Percentiles rank a stretch among this genome's conserved stretches.
phyloP scores from a whole-genome alignment of 53 echinoderm and acorn worm species.

The Holothuria leucospilota region DNA sequence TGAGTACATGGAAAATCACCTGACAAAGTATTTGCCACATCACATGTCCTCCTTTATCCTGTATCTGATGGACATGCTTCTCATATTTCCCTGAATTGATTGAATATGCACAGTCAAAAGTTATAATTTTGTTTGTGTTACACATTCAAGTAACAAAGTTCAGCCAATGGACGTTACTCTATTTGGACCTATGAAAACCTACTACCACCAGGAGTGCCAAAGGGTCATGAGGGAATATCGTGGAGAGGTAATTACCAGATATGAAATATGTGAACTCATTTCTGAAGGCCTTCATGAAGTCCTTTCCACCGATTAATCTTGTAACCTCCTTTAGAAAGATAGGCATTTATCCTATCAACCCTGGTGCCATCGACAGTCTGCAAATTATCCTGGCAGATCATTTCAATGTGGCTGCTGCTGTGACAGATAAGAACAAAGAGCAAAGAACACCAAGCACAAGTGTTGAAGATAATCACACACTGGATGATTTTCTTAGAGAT shows the following conservation, averaged over 20 bases:
- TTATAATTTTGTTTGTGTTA: not conserved
- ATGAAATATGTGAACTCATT: not conserved
- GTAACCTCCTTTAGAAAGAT: not conserved
- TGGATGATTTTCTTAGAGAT: too few species aligned
- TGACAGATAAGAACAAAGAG: too few species aligned
- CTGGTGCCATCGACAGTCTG: too few species aligned
- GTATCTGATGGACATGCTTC: not conserved
- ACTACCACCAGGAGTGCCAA: not conserved
- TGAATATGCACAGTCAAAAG: not conserved
- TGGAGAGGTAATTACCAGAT: not conserved
- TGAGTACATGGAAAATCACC: too few species aligned
- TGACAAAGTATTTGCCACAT: not conserved
- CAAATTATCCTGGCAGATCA: too few species aligned
- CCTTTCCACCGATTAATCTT: not conserved
- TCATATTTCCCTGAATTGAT: not conserved
- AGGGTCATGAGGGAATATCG: not conserved
- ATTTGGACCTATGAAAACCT: not conserved
- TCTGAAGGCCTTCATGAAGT: not conserved
- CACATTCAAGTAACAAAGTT: not conserved
- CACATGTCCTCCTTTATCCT: not conserved
- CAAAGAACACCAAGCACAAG: too few species aligned
- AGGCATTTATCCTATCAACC: not conserved
- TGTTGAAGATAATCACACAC: too few species aligned
- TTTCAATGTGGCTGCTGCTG: too few species aligned
- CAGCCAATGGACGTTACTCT: not conserved